phyloP scores from a whole-genome alignment of 2,113 vertebrate species.

The Lontra canadensis region DNA sequence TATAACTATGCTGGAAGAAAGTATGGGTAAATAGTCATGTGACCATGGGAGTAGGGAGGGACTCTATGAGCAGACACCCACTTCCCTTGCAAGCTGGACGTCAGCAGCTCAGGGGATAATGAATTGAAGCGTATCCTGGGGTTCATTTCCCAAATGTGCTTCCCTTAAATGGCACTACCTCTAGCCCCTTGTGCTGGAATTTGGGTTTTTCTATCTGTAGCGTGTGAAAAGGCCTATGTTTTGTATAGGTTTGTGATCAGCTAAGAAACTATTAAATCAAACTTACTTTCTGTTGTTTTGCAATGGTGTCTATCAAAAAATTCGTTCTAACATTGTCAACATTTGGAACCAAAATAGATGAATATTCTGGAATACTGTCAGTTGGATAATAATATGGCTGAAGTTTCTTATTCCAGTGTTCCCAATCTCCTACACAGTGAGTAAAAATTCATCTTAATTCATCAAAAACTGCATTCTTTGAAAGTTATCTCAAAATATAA shows the following conservation, averaged over 20 bases:
- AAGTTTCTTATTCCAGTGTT: slow-evolving; percentile 86
- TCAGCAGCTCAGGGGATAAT: no score
- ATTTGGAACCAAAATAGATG: slow-evolving; percentile 88
- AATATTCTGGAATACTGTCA: slow-evolving; percentile 85
- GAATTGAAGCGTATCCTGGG: neutral
- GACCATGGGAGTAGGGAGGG: neutral
- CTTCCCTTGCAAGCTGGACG: neutral
- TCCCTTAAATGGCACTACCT: neutral
- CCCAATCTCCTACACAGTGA: slow-evolving; percentile 82
- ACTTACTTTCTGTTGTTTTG: slow-evolving; percentile 87
- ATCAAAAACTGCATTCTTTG: neutral
- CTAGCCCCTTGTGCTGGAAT: neutral
- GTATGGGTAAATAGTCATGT: fast-evolving
- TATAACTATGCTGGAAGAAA: neutral
- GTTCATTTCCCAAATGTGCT: neutral
- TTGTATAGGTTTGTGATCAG: neutral
- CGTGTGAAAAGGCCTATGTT: neutral
- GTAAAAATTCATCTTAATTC: neutral
- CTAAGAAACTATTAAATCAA: slow-evolving; percentile 14
- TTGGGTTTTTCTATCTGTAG: neutral
- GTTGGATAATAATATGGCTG: slow-evolving; percentile 86
- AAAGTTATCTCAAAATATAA: neutral
- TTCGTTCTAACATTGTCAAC: slow-evolving; percentile 87
- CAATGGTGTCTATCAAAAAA: slow-evolving; percentile 86
- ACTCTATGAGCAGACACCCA: neutral